phyloP scores from a whole-genome alignment of 2,888 invertebrate species.

The Folsomia candida region DNA sequence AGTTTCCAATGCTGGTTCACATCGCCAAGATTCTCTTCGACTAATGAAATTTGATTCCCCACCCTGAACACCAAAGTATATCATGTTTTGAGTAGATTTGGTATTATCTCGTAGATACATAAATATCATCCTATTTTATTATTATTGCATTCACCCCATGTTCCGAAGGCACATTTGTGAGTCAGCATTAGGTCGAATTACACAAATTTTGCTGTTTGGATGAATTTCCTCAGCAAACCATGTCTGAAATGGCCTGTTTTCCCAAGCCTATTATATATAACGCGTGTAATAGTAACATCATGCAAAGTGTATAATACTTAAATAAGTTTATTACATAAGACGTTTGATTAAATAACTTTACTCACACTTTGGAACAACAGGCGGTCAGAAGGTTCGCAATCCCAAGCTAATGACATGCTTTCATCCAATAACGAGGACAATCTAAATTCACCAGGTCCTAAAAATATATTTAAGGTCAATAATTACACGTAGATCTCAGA shows the following conservation, averaged over 20 bases:
- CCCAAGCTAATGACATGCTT: constrained; percentile 8
- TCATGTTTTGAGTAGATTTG: too few species aligned
- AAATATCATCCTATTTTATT: background rate
- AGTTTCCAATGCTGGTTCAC: constrained; percentile 12
- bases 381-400: constrained; percentile 12
- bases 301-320: background rate
- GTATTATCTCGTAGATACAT: background rate
- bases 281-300: background rate
- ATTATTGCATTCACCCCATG: constrained; percentile 18
- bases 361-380: constrained; percentile 16
- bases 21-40: background rate
- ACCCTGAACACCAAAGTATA: background rate
- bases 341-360: background rate
- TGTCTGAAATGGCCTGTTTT: background rate
- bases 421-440: background rate
- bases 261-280: background rate
- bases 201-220: constrained; percentile 24
- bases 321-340: background rate
- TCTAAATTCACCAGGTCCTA: constrained; percentile 18
- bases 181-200: constrained; percentile 10
- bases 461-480: background rate
- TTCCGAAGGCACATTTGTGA: constrained; percentile 10
- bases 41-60: constrained; percentile 9
- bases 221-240: constrained; percentile 23
- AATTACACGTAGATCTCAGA: too few species aligned